Base-by-base conservation (phyloP, 2,888 invertebrate genomes). In the Temnothorax ravouxi region DNA sequence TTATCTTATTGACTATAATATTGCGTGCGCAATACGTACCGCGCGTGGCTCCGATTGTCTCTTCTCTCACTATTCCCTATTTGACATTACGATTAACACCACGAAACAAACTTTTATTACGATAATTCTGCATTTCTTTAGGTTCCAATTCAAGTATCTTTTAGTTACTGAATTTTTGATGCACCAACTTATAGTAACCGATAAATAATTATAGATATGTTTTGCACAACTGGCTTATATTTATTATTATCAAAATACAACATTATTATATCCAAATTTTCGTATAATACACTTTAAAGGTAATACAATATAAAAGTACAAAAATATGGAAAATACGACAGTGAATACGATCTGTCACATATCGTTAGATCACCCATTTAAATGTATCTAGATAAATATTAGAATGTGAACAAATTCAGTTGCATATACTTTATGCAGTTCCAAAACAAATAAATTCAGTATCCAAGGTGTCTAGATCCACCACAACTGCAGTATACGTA, bases 391-490 rank as follows among this genome's bases (percentile, higher is more conserved):
- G 21, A 62, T 38, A 29, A 61, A 38, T 54, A 29, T 29, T 29
- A 3, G 29, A 29, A 29, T 3, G 34, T 41, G 18, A 25, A 62
- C 74, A 21, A 25, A 74, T 18, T 52, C 18, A 47, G 25, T 64
- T 84, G 29, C 21, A 75, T 84, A 11, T 25, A 62, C 21, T 38
- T 71, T 83, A 91, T 81, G 87, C 91, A 52, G 92, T 89, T 77
- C 94, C 95, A 95, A 97, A 97, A 71, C 95, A 95, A 93, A 97
- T 95, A 88, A 96, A 96, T 81, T 96, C 95, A 94, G 97, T 97
- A 90, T 98, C 97, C 81, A 99, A 95, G 84, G 96, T 97, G 76
- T 96, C 95, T 86, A 99, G 95, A 95, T 99, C 98, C 11, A 99
- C 96, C 62, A 98, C 93, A n/a, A 97, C 98, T 84, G 97, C 96